Conservation (phyloP, 92 coral and sea anemone species). For the Palythoa grandiflora region DNA sequence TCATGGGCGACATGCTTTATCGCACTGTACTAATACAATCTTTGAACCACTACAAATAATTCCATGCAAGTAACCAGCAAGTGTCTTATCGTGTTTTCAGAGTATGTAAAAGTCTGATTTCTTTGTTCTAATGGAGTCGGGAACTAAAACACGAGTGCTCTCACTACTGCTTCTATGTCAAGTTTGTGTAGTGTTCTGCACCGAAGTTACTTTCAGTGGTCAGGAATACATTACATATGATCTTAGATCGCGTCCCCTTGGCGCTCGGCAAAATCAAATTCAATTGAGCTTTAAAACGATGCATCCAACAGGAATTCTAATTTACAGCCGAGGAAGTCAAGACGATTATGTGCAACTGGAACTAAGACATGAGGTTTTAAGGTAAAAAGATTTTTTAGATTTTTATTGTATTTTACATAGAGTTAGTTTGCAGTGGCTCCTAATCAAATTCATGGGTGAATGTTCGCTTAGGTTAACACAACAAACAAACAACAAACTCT, state of each 20-base stretch:
- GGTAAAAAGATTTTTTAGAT: background rate
- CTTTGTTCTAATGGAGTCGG: slow-evolving; percentile 11
- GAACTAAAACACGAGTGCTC: background rate
- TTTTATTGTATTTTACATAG: background rate
- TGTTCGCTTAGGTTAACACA: background rate
- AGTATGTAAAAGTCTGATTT: background rate
- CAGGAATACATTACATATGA: slow-evolving; percentile 22
- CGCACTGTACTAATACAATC: background rate
- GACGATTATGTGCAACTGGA: slow-evolving; percentile 21
- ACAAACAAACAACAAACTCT: background rate
- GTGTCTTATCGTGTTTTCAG: background rate
- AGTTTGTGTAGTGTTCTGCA: slow-evolving; percentile 8
- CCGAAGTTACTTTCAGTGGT: slow-evolving; percentile 43
- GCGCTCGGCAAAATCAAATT: slow-evolving; percentile 1
- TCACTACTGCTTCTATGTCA: background rate
- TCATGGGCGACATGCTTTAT: background rate
- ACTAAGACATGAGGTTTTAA: slow-evolving; percentile 28
- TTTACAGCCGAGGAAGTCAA: slow-evolving; percentile 28
- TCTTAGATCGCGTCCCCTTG: background rate
- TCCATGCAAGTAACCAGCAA: background rate
- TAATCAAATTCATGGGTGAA: too few species aligned
- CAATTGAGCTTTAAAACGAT: slow-evolving; percentile 20
- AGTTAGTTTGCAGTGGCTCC: background rate
- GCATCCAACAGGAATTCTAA: slow-evolving; percentile 28
- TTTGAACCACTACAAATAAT: background rate